Evolutionary conservation across 2,888 invertebrate species (phyloP).

Genomic region (Stenodera caucasica): DNA sequence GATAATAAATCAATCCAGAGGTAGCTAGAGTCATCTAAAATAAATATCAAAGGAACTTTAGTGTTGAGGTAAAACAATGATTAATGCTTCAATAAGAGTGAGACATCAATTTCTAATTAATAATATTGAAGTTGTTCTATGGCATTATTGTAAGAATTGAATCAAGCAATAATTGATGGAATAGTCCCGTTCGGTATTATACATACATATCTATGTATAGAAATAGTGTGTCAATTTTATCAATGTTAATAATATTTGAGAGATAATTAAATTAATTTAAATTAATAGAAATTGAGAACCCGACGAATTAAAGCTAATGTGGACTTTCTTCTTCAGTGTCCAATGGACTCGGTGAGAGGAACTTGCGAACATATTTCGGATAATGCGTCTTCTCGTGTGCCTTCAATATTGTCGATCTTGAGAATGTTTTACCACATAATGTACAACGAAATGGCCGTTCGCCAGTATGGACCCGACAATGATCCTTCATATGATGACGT

Average conservation of each 20-base stretch:
- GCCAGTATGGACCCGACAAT: constrained; percentile 90
- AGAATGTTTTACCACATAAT: constrained; percentile 88
- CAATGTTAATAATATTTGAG: too few relatives aligned
- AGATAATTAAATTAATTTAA: not conserved
- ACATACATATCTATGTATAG: too few relatives aligned
- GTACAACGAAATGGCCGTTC: constrained; percentile 88
- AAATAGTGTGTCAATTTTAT: too few relatives aligned
- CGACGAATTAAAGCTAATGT: constrained; percentile 60
- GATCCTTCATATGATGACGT: constrained; percentile 93
- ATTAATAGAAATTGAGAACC: not conserved
- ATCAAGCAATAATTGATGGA: not conserved
- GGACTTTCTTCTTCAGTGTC: constrained; percentile 80
- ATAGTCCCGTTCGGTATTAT: not conserved
- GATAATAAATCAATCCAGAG: constrained; percentile 2
- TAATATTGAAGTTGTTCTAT: not conserved
- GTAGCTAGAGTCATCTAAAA: constrained; percentile 1
- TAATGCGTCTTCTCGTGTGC: constrained; percentile 93
- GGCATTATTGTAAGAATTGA: not conserved
- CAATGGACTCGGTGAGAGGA: constrained; percentile 83
- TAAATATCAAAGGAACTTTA: constrained; percentile 1
- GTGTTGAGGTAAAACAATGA: not conserved
- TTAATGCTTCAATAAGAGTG: not conserved
- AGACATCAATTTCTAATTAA: not conserved
- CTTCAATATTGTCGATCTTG: constrained; percentile 86
- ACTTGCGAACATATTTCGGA: constrained; percentile 88